Evolutionary conservation across 2,113 vertebrate genomes (phyloP).

Genomic region (Perognathus longimembris): DNA sequence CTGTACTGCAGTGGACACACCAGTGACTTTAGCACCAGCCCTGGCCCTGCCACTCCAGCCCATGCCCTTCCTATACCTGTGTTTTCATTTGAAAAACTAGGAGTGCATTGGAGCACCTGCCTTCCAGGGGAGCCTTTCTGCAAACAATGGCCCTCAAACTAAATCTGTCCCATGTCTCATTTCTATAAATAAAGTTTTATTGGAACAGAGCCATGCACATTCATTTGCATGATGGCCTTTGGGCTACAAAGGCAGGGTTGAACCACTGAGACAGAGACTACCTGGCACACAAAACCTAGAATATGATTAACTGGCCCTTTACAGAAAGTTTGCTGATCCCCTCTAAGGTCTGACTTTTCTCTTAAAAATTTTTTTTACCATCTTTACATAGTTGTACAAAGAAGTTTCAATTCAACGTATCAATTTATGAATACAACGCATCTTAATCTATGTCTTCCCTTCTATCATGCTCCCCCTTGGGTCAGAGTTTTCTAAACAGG

Average conservation of each 20-base stretch:
- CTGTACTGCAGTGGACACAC: background rate
- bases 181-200: slow-evolving; percentile 54
- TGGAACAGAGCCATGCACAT: background rate
- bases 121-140: background rate
- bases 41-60: background rate
- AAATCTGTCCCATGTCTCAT: background rate
- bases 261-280: background rate
- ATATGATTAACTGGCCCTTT: background rate
- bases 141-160: background rate
- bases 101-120: too few species aligned
- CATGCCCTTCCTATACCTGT: background rate
- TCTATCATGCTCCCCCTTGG: background rate
- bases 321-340: background rate
- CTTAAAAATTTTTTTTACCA: too few species aligned
- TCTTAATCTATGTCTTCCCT: too few species aligned
- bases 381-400: too few species aligned
- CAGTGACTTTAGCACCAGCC: background rate
- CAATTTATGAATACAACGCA: too few species aligned
- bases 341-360: background rate
- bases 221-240: background rate
- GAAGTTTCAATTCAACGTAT: too few species aligned
- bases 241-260: background rate
- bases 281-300: background rate
- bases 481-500: background rate
- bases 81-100: background rate